Percentiles rank a stretch among this genome's conserved stretches.
These are phyloP conservation scores for Hydra vulgaris DNA, from an alignment of 30 jellyfish, hydroid and myxozoan genomes.

Conservation along the genomic window DNA sequence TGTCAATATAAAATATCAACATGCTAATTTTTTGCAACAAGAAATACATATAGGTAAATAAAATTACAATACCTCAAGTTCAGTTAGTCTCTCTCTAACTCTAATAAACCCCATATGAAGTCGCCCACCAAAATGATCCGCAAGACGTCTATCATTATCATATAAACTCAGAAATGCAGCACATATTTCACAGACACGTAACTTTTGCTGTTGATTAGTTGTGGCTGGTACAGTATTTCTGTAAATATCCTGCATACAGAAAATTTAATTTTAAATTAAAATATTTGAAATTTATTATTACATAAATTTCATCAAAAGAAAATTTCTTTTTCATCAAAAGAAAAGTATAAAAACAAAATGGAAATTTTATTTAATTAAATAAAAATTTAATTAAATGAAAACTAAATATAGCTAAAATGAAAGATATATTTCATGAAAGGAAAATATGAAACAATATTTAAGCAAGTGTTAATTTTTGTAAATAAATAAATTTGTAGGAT, in stretches of 20 bases:
- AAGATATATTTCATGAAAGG: no score
- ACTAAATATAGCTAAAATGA: no score
- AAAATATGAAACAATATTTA: no score
- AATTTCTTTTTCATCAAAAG: no score
- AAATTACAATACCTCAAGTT: constrained; percentile 45
- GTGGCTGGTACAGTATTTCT: constrained; percentile 87
- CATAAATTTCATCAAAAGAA: neutral
- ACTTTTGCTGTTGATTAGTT: constrained; percentile 86
- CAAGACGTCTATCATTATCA: constrained; percentile 93
- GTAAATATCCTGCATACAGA: constrained; percentile 55
- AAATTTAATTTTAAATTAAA: neutral
- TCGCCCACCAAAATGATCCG: constrained; percentile 99
- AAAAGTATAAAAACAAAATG: no score
- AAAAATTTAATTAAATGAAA: no score
- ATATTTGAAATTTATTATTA: neutral
- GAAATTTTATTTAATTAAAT: no score
- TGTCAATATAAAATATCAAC: neutral
- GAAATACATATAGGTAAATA: neutral
- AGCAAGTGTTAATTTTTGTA: no score
- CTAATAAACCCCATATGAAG: constrained; percentile 94
- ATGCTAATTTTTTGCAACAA: neutral
- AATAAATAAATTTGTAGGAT: no score
- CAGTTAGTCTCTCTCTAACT: constrained; percentile 78
- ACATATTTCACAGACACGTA: constrained; percentile 95
- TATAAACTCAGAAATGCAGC: constrained; percentile 96